Percentiles rank a stretch among this genome's conserved stretches.
phyloP scores from a whole-genome alignment of 2,888 invertebrate species.

The Melinopterus prodromus region DNA sequence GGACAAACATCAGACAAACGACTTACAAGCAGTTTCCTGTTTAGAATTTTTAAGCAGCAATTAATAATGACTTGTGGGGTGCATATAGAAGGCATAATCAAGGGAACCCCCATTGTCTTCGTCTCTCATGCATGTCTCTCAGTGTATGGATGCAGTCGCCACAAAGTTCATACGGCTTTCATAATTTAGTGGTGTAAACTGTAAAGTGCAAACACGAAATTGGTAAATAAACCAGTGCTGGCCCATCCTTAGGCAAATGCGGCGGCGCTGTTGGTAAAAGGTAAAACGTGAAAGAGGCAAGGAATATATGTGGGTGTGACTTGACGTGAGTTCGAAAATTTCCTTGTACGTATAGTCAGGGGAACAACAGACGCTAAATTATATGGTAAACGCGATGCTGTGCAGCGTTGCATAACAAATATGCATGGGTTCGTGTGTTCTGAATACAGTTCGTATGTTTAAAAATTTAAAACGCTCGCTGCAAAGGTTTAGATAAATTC shows the following conservation, averaged over 20 bases:
- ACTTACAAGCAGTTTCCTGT: not conserved
- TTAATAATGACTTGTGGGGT: not conserved
- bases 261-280: not conserved
- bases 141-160: not conserved
- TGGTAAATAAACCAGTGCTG: not conserved
- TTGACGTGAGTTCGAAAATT: not conserved
- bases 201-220: not conserved
- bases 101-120: not conserved
- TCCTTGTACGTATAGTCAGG: not conserved
- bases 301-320: not conserved
- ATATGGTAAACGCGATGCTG: not conserved
- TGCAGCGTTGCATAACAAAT: not conserved
- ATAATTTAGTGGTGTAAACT: not conserved
- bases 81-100: not conserved
- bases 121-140: not conserved
- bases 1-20: not conserved
- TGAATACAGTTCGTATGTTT: not conserved
- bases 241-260: not conserved
- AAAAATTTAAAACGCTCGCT: not conserved
- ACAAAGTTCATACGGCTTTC: not conserved
- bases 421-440: not conserved
- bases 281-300: not conserved
- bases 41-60: not conserved
- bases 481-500: too few relatives aligned
- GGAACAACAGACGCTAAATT: not conserved